Evolutionary conservation across 2,888 invertebrate genomes (phyloP), one percentile per base, ranked within the genome.

Genomic region (Callyntrura guangdongensis): DNA sequence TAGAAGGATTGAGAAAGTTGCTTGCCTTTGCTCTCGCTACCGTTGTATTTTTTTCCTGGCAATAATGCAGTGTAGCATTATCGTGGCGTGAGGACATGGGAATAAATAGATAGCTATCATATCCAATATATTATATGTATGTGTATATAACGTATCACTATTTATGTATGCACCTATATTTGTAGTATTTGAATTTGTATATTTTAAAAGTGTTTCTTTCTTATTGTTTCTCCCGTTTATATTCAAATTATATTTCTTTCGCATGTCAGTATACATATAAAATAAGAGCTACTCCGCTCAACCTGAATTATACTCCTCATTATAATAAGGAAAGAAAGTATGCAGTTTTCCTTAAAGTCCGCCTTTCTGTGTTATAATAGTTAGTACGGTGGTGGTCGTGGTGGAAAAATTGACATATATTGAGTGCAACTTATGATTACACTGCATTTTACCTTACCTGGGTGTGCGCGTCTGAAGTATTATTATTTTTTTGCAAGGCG

Each of bases 1-100:
- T 64, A 82, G 4, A 67, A 22, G 49, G 27, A 67, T 83, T 81
- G 81, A 61, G 81, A 81, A 81, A 81, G 81, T 81, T 81, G n/a
- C 47, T 36, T 36, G 36, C 6, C 36, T 36, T 36, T 36, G 36
- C 36, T 36, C 2, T 56, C 64, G 64, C 11, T 64, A 3, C 4
- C 17, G 64, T 22, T 64, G 64, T 64, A 64, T 64, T 5, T 53
- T 53, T 53, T 53, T 12, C n/a, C n/a, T 53, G 12, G 20, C 20
- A 17, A 22, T 64, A 64, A 64, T 17, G 64, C 64, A 64, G 20
- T 64, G 64, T 17, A 64, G 64, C n/a, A 53, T 14, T 14, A 53
- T 14, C 53, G 14, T 53, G 36, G 36, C 36, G 36, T 36, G 36
- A 36, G 36, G 36, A 36, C 36, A 36, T 2, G 36, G 6, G 36